Base-by-base conservation (phyloP, 1,140 invertebrate genomes). In the Atta colombica region DNA sequence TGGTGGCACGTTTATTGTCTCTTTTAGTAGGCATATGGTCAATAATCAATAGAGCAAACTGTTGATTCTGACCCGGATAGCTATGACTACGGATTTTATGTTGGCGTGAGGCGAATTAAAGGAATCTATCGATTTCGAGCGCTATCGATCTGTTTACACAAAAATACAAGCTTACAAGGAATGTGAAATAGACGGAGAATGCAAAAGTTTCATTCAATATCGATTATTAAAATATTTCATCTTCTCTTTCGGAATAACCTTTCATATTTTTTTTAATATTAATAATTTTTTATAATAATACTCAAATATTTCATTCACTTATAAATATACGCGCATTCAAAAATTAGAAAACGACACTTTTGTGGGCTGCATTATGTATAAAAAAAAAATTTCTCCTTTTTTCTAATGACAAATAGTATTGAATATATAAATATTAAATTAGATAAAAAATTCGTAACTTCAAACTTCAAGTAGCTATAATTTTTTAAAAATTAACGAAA, bases 31-130 rank as follows among this genome's bases (percentile, higher is more conserved):
- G 90, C 92, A 92, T 91, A 89, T 90, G 88, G 88, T 77, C 39
- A 84, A 89, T 87, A 94, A 94, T 94, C 94, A 93, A 94, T 94
- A 93, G 93, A 94, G 94, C 93, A 94, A 94, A 94, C 94, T 94
- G 94, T 94, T 94, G 94, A 94, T 94, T 94, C 93, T 89, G 91
- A 87, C 93, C 94, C 93, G 92, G 91, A 87, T 77, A 75, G 84
- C 81, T 89, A 82, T 65, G 63, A 89, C 35, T 91, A 58, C 84
- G 69, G 84, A 90, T 89, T 90, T 87, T 81, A 80, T 65, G 39
- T 74, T 12, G 25, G 58, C 21, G 18, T 21, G 35, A 72, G 14
- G 53, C 12, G 58, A 75, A 72, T 71, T 21, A 6, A 14, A 25
- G 18, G 28, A 75, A 63, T 84, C 74, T 55, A 21, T 78, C 74